Conservation (phyloP, 1,140 invertebrate genomes). For the Drosophila quadrilineata region DNA sequence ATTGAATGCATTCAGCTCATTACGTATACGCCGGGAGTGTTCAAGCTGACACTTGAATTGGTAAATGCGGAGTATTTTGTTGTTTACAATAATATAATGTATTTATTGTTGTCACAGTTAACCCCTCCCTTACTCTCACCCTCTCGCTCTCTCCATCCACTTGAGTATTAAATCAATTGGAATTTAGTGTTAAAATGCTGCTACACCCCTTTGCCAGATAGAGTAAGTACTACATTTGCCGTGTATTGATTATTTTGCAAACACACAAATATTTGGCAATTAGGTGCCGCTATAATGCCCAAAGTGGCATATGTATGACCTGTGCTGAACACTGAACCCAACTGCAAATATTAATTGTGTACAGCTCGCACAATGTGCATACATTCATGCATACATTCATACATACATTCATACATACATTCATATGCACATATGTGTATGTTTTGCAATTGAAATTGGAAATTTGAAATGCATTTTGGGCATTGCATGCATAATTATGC, state of each 20-base stretch:
- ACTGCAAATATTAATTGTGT: slow-evolving; percentile 33
- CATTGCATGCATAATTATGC: slow-evolving; percentile 29
- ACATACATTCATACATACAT: too few species aligned
- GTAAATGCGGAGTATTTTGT: slow-evolving; percentile 33
- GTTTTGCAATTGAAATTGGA: slow-evolving; percentile 6
- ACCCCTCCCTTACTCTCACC: not conserved
- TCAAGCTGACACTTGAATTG: slow-evolving; percentile 48
- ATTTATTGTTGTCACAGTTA: slow-evolving; percentile 4
- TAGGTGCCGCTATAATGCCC: slow-evolving; percentile 16
- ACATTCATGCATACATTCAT: too few species aligned
- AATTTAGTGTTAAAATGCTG: slow-evolving; percentile 39
- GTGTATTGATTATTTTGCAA: slow-evolving; percentile 53
- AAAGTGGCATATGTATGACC: slow-evolving; percentile 6
- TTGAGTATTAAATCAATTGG: not conserved
- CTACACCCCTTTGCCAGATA: too few species aligned
- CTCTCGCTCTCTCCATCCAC: not conserved
- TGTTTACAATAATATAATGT: slow-evolving; percentile 53
- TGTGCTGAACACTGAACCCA: not conserved
- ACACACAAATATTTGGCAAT: slow-evolving; percentile 58
- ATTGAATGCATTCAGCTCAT: slow-evolving; percentile 17
- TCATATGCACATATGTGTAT: too few species aligned
- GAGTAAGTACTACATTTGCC: too few species aligned
- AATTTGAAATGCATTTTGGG: slow-evolving; percentile 19
- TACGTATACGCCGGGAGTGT: slow-evolving; percentile 50
- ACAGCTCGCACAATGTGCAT: slow-evolving; percentile 7